phyloP scores from a whole-genome alignment of 2,797 vertebrate species.

The Cryptoprocta ferox region DNA sequence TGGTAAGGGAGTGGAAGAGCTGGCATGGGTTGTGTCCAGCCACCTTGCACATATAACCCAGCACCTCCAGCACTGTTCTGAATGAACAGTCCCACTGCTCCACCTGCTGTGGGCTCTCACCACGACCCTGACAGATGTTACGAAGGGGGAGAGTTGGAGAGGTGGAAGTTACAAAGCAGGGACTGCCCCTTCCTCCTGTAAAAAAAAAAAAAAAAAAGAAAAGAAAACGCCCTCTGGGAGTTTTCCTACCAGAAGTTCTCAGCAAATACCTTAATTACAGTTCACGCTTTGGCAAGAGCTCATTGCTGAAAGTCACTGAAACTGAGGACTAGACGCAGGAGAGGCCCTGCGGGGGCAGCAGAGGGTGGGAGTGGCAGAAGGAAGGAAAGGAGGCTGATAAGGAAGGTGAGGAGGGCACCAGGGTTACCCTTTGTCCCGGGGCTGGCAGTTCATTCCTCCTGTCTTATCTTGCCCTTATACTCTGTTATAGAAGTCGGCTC shows the following conservation, averaged over 20 bases:
- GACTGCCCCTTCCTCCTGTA: neutral
- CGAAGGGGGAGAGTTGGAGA: neutral
- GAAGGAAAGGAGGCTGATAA: neutral
- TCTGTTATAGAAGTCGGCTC: neutral
- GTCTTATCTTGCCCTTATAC: neutral
- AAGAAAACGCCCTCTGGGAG: neutral
- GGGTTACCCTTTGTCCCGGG: neutral
- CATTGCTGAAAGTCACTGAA: neutral
- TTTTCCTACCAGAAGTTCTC: neutral
- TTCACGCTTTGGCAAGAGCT: neutral
- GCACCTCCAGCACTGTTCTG: too few species aligned
- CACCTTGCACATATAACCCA: too few species aligned
- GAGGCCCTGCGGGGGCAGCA: neutral
- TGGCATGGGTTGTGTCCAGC: neutral
- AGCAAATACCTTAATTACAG: neutral
- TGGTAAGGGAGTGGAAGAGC: neutral
- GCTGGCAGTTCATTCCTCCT: neutral
- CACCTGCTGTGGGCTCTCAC: fast-evolving
- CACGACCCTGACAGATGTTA: fast-evolving
- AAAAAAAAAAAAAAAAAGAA: neutral
- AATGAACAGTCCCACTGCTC: too few species aligned
- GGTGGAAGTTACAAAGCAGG: neutral
- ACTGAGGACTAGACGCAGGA: too few species aligned
- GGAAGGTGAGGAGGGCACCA: neutral
- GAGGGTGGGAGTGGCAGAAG: neutral